A percentile compares a stretch with the other conserved stretches of the same genome.
Evolutionary conservation across 2,888 invertebrate species (phyloP).

Genomic region (Limenitis camilla): DNA sequence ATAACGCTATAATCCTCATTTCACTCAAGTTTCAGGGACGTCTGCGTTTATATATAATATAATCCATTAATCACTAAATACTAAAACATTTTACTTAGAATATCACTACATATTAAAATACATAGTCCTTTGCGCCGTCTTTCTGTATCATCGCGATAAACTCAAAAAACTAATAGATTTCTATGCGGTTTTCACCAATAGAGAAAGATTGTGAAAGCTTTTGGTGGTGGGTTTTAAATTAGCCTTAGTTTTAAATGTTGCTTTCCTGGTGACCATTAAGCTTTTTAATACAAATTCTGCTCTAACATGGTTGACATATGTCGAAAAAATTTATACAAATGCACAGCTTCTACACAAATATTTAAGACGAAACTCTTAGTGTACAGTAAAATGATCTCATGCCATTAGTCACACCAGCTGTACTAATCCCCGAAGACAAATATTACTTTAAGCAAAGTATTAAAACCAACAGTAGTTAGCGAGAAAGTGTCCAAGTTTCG

Average conservation of each 20-base stretch:
- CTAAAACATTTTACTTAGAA: neutral
- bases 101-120: neutral
- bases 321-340: too few relatives aligned
- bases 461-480: constrained; percentile 15
- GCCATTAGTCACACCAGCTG: constrained; percentile 7
- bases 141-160: too few relatives aligned
- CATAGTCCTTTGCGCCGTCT: neutral
- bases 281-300: too few relatives aligned
- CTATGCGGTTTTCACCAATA: too few relatives aligned
- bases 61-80: neutral
- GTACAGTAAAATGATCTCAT: neutral
- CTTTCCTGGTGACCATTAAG: too few relatives aligned
- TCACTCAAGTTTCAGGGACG: constrained; percentile 1
- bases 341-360: too few relatives aligned
- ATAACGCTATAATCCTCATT: neutral
- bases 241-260: too few relatives aligned
- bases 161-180: too few relatives aligned
- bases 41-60: constrained; percentile 1
- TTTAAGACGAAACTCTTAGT: too few relatives aligned
- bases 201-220: too few relatives aligned
- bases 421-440: constrained; percentile 15
- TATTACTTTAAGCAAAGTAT: constrained; percentile 19
- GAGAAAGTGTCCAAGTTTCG: constrained; percentile 14
- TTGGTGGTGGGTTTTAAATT: too few relatives aligned
- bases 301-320: too few relatives aligned